Conservation (phyloP, 2,797 vertebrate genomes). For the Telmatherina bonti region DNA sequence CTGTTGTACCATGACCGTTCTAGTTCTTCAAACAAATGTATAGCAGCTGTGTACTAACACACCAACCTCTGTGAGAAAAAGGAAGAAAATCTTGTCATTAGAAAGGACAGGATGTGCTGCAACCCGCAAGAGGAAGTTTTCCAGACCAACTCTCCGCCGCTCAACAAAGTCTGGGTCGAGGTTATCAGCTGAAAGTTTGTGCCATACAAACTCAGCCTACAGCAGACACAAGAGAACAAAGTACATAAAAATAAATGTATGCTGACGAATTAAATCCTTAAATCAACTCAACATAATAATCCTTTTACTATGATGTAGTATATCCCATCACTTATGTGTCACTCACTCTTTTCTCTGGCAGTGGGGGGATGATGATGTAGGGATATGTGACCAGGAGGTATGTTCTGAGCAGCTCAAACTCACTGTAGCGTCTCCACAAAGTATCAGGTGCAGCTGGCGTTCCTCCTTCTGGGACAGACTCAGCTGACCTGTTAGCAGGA, state of each 20-base stretch:
- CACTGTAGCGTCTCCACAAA: slow-evolving; percentile 97
- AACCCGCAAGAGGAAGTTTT: slow-evolving; percentile 95
- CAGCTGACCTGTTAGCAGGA: slow-evolving; percentile 84
- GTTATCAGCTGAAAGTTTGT: slow-evolving; percentile 97
- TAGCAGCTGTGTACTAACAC: background rate
- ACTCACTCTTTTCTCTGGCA: slow-evolving; percentile 97
- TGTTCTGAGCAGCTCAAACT: slow-evolving; percentile 95
- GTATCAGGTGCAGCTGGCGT: slow-evolving; percentile 88
- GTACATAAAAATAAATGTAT: background rate
- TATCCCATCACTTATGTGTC: background rate
- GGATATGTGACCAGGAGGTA: slow-evolving; percentile 92
- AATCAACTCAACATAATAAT: background rate
- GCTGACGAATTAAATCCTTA: background rate
- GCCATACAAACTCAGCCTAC: slow-evolving; percentile 99
- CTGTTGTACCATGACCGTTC: background rate
- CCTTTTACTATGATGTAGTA: background rate
- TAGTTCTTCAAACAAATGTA: no score
- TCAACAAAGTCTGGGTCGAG: slow-evolving; percentile 99
- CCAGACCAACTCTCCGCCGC: slow-evolving; percentile 93
- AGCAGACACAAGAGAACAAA: background rate
- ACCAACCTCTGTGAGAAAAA: slow-evolving; percentile 89
- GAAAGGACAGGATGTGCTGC: slow-evolving; percentile 93
- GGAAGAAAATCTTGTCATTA: slow-evolving; percentile 91
- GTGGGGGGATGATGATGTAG: slow-evolving; percentile 91
- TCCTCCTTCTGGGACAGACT: slow-evolving; percentile 83